Base-by-base conservation (phyloP, 1,140 invertebrate genomes). In the Atta texana region DNA sequence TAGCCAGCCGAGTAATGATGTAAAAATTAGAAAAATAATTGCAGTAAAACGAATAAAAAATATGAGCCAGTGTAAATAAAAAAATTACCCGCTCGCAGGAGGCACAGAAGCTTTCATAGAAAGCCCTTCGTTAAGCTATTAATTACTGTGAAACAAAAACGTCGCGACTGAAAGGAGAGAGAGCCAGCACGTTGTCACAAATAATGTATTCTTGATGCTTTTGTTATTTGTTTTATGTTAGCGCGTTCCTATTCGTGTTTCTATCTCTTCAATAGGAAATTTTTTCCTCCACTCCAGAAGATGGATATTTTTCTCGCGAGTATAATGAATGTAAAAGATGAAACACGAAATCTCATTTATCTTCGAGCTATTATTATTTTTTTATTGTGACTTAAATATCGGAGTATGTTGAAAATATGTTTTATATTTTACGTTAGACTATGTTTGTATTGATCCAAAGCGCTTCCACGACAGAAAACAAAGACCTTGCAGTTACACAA, bases 21-120 rank as follows among this genome's bases (percentile, higher is more conserved):
- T 51, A 44, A 84, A 84, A 84, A 75, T 75, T 61, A 49, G 53
- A 84, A 84, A 75, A 75, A 75, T 75, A 74, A 84, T 74, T 74
- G n/a, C 80, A 7, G 18, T 63, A 31, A 74, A 68, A 10, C 39
- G 24, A 4, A 51, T 21, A 61, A 51, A 44, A 78, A 14, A 24
- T 44, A 24, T 16, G 16, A 49, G 24, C 4, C 3, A n/a, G 28
- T 14, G 18, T 31, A 21, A 74, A 61, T 61, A 49, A 51, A 66
- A 39, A 75, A 61, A 81, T 14, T 53, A 34, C 18, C n/a, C n/a
- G 24, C 24, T 63, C 14, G 24, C 14, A 6, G 44, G 21, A 82
- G 12, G 21, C 39, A 77, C 39, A 18, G 18, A n/a, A 59, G 34
- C 59, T 49, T 34, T 24, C 39, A 0, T 34, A 4, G 39, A 44